Conservation (phyloP, 2,888 invertebrate genomes). For the Stictocephala bisonia region DNA sequence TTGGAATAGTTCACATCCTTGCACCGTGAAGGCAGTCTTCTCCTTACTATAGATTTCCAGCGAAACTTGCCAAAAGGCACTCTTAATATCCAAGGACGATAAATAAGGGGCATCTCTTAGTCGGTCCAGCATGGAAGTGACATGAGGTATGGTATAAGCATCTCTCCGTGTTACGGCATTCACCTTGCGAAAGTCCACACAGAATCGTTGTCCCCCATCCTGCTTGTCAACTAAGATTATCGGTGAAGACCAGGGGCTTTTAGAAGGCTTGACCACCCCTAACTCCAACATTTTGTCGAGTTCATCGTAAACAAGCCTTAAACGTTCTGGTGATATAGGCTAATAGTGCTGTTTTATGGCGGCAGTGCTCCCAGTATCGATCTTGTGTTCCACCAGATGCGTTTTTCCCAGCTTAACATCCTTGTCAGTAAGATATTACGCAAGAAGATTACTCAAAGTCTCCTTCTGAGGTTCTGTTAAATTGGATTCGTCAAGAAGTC, state of each 20-base stretch:
- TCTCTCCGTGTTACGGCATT: constrained; percentile 52
- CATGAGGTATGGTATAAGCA: constrained; percentile 53
- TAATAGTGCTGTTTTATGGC: constrained; percentile 38
- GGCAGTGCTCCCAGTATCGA: constrained; percentile 31
- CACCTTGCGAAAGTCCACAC: constrained; percentile 52
- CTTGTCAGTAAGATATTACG: not conserved
- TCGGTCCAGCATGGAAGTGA: constrained; percentile 48
- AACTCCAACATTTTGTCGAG: constrained; percentile 55
- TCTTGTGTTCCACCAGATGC: constrained; percentile 1
- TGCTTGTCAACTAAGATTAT: constrained; percentile 55
- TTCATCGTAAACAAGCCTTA: constrained; percentile 50
- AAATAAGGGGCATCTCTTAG: constrained; percentile 42
- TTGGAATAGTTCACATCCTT: not conserved
- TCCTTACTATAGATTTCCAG: constrained; percentile 44
- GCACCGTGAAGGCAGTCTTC: constrained; percentile 55
- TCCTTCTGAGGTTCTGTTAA: not conserved
- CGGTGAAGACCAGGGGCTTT: constrained; percentile 57
- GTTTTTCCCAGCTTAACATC: not conserved
- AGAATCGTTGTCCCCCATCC: constrained; percentile 51
- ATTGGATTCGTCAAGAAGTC: not conserved
- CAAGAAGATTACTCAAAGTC: not conserved
- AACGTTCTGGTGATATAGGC: constrained; percentile 41
- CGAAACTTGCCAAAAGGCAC: constrained; percentile 53
- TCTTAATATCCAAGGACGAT: constrained; percentile 50
- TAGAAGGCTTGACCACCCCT: constrained; percentile 56